phyloP scores from a whole-genome alignment of 2,113 vertebrate species.

The Lepidothrix coronata region DNA sequence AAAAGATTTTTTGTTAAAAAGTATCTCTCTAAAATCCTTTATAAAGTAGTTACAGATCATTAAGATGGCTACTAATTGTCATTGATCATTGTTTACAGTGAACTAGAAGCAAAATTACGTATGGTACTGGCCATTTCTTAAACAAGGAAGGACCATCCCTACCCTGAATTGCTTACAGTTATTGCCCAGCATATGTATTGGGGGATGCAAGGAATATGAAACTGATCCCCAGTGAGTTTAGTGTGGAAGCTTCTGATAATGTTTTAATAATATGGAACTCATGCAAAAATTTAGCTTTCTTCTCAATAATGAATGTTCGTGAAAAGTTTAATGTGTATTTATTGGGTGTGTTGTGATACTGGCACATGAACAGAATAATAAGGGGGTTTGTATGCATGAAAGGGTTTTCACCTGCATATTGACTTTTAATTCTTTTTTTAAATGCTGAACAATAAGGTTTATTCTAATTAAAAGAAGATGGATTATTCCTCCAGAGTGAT shows the following conservation, averaged over 20 bases:
- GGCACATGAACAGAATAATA: neutral
- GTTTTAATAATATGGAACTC: neutral
- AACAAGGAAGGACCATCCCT: neutral
- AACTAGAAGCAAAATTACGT: neutral
- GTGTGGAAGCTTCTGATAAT: constrained; percentile 8
- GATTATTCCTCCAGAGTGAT: neutral
- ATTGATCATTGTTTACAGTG: neutral
- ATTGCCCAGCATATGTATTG: neutral
- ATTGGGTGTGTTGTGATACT: neutral
- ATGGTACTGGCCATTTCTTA: neutral
- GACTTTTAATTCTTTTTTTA: neutral
- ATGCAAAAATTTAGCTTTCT: neutral
- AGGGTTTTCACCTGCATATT: neutral
- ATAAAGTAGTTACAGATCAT: neutral
- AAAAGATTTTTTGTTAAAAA: neutral
- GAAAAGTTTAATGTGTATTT: constrained; percentile 30
- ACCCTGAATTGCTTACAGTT: neutral
- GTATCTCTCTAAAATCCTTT: neutral
- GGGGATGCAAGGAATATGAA: neutral
- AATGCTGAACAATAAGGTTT: neutral
- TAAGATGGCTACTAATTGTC: neutral
- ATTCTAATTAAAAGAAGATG: constrained; percentile 31
- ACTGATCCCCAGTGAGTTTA: neutral
- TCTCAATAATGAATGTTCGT: neutral
- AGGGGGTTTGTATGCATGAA: neutral